These are phyloP conservation scores for Stichodactyla mertensii DNA, from an alignment of 64 coral and sea anemone species.

Conservation along the genomic window DNA sequence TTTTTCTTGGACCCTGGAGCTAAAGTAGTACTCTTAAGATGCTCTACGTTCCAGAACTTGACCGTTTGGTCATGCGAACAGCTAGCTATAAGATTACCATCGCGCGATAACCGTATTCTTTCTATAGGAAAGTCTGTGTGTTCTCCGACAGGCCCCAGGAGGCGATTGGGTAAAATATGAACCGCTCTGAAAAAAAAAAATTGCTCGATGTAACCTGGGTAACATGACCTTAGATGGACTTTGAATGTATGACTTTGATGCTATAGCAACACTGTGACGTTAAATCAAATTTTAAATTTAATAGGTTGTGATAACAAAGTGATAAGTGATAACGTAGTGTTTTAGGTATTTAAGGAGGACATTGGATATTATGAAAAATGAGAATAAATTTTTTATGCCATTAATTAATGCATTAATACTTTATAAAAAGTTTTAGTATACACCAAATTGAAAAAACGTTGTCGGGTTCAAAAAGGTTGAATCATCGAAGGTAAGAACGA, in stretches of 20 bases:
- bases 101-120: conserved; percentile 66
- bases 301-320: neutral
- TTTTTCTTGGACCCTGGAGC: conserved; percentile 53
- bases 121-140: conserved; percentile 93
- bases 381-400: neutral
- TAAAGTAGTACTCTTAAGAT: conserved; percentile 43
- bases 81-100: conserved; percentile 65
- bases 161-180: conserved; percentile 78
- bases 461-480: too few species aligned
- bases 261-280: neutral
- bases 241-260: neutral
- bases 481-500: too few species aligned
- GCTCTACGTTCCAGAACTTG: conserved; percentile 84
- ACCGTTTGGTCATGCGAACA: conserved; percentile 89
- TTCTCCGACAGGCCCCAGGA: conserved; percentile 78
- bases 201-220: neutral
- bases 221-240: neutral
- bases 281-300: neutral
- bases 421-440: neutral
- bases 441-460: too few species aligned
- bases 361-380: neutral
- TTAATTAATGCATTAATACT: neutral
- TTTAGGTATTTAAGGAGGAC: neutral
- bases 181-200: conserved; percentile 56
- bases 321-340: neutral